These are phyloP conservation scores for Sinocyclocheilus maitianheensis DNA, from an alignment of 2,113 vertebrate species.

Conservation along the genomic window DNA sequence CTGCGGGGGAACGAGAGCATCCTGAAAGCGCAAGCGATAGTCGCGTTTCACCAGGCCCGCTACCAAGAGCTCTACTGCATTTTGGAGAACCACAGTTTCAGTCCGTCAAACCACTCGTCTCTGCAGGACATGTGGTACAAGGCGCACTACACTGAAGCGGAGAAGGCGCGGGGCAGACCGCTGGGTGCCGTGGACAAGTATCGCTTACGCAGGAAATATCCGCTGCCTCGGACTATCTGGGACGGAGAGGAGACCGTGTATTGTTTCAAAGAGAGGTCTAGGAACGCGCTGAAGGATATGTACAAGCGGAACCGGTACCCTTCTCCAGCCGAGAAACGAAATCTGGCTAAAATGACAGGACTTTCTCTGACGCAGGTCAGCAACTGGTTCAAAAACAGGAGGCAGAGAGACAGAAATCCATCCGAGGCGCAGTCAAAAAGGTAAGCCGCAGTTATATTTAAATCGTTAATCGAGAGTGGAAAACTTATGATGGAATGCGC, in stretches of 20 bases:
- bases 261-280: conserved; percentile 98
- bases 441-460: conserved; percentile 74
- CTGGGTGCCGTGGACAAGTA: conserved; percentile 99
- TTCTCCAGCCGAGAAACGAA: conserved; percentile 94
- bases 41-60: conserved; percentile 96
- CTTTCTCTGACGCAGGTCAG: conserved; percentile 99
- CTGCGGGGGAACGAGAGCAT: conserved; percentile 98
- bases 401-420: conserved; percentile 96
- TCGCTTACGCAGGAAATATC: conserved; percentile 96
- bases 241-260: conserved; percentile 99
- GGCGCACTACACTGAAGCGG: conserved; percentile 96
- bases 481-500: not conserved
- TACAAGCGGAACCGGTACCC: conserved; percentile 98
- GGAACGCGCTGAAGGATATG: conserved; percentile 98
- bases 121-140: conserved; percentile 99
- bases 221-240: conserved; percentile 98
- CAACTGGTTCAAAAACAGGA: conserved; percentile 99
- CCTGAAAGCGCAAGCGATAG: conserved; percentile 95
- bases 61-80: conserved; percentile 97
- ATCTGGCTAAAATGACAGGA: conserved; percentile 97
- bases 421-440: conserved; percentile 96
- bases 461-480: not conserved
- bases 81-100: conserved; percentile 97
- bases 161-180: conserved; percentile 94
- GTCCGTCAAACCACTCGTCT: conserved; percentile 90